Percentiles rank a stretch among this genome's conserved stretches.
phyloP scores from a whole-genome alignment of 2,888 invertebrate genomes.

The Gandaritis pyraliata region DNA sequence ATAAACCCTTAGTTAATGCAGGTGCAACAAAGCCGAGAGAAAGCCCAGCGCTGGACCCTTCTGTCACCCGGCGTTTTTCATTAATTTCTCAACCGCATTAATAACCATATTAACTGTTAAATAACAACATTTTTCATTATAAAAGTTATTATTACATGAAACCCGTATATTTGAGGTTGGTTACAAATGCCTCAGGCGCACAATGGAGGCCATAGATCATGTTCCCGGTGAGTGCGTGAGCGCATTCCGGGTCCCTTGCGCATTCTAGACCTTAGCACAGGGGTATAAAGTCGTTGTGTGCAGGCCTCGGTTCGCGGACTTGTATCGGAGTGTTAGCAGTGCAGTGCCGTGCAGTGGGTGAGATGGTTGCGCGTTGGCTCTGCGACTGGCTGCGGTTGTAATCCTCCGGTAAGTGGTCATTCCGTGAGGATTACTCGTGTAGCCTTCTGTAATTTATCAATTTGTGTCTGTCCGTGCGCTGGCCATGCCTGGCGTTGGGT shows the following conservation, averaged over 20 bases:
- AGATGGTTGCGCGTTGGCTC: conserved; percentile 46
- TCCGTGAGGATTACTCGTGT: conserved; percentile 70
- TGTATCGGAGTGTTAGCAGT: conserved; percentile 12
- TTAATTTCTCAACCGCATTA: conserved; percentile 44
- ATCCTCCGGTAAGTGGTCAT: conserved; percentile 69
- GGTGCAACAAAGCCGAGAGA: neutral
- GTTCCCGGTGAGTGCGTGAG: conserved; percentile 34
- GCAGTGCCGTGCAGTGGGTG: conserved; percentile 15
- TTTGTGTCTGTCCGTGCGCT: conserved; percentile 47
- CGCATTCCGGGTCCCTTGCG: conserved; percentile 6
- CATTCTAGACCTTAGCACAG: conserved; percentile 28
- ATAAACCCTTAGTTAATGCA: neutral
- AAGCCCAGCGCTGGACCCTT: neutral
- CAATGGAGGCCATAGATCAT: conserved; percentile 64
- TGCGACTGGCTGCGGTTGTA: conserved; percentile 49
- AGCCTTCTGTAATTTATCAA: conserved; percentile 74
- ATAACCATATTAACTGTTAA: conserved; percentile 57
- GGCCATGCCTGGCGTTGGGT: too few species aligned
- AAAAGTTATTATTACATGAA: conserved; percentile 64
- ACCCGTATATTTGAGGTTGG: conserved; percentile 57
- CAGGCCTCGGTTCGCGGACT: conserved; percentile 5
- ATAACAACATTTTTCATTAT: conserved; percentile 68
- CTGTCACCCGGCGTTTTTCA: conserved; percentile 21
- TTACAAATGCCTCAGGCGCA: conserved; percentile 56
- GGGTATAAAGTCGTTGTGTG: conserved; percentile 20